These are phyloP conservation scores for Halocynthia aurantium DNA, from an alignment of 23 tunicate genomes.

Conservation along the genomic window DNA sequence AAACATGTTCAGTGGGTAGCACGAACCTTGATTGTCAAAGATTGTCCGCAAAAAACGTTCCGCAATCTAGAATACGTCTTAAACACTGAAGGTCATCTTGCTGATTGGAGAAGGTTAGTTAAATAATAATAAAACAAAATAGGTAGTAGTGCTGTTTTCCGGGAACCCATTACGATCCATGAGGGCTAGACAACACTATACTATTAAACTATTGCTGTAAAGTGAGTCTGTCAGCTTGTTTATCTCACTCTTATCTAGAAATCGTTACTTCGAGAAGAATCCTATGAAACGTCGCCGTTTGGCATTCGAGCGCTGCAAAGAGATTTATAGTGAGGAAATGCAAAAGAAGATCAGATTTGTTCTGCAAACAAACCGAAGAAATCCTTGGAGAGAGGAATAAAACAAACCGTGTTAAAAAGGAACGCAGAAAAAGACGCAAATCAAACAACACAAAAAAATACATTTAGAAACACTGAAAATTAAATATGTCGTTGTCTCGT, in stretches of 20 bases:
- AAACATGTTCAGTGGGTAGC: constrained; percentile 43
- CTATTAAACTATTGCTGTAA: no score
- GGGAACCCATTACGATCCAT: no score
- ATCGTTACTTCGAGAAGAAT: constrained; percentile 71
- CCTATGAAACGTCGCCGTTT: constrained; percentile 69
- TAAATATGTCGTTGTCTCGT: no score
- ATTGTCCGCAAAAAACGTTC: constrained; percentile 10
- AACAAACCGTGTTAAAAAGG: no score
- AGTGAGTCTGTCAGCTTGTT: not conserved
- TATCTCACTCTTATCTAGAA: constrained; percentile 6
- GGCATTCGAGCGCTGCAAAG: constrained; percentile 47
- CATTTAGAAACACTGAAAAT: no score
- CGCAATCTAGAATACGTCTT: not conserved
- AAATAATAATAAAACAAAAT: no score
- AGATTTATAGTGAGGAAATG: constrained; percentile 60
- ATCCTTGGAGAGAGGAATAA: constrained; percentile 66
- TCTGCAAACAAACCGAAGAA: constrained; percentile 22
- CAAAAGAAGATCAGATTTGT: constrained; percentile 48
- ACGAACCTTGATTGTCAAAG: constrained; percentile 35
- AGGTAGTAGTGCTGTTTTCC: no score
- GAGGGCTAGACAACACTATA: no score
- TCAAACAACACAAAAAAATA: no score
- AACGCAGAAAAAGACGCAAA: no score
- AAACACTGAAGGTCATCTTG: constrained; percentile 12
- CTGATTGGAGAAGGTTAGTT: constrained; percentile 19